Evolutionary conservation across 1,140 invertebrate genomes (phyloP).

Genomic region (Drosophila ironensis): DNA sequence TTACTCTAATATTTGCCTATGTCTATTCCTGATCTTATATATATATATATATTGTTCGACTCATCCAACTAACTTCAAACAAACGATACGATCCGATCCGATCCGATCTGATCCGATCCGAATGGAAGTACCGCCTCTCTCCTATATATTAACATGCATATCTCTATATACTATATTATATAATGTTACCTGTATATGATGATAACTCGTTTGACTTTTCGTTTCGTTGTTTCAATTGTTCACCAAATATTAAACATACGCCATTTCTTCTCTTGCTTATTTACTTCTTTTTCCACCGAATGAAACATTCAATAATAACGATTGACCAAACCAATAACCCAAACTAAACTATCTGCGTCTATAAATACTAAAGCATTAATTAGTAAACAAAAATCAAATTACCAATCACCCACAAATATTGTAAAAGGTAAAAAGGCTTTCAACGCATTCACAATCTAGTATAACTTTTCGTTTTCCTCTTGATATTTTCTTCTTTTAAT

Average conservation of each 20-base stretch:
- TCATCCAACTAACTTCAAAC: slow-evolving; percentile 33
- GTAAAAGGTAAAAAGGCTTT: slow-evolving; percentile 77
- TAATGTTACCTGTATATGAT: slow-evolving; percentile 61
- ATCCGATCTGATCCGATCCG: slow-evolving; percentile 14
- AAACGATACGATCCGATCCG: slow-evolving; percentile 29
- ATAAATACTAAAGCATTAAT: slow-evolving; percentile 50
- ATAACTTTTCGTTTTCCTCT: slow-evolving; percentile 37
- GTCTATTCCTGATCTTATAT: slow-evolving; percentile 36
- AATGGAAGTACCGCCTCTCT: slow-evolving; percentile 44
- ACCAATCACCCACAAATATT: slow-evolving; percentile 73
- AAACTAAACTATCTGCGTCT: slow-evolving; percentile 46
- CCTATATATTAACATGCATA: slow-evolving; percentile 17
- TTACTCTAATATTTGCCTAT: slow-evolving; percentile 32
- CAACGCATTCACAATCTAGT: slow-evolving; percentile 72
- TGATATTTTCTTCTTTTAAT: slow-evolving; percentile 42
- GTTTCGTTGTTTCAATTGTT: slow-evolving; percentile 74
- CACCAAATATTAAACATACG: slow-evolving; percentile 81
- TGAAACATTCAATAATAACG: slow-evolving; percentile 57
- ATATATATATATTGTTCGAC: slow-evolving; percentile 34
- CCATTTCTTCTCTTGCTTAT: slow-evolving; percentile 81
- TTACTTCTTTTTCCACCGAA: slow-evolving; percentile 78
- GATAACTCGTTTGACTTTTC: slow-evolving; percentile 68
- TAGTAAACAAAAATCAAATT: slow-evolving; percentile 48
- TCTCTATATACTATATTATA: slow-evolving; percentile 35
- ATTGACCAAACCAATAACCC: slow-evolving; percentile 45